Conservation (phyloP, 2,888 invertebrate species). For the Sipha maydis region DNA sequence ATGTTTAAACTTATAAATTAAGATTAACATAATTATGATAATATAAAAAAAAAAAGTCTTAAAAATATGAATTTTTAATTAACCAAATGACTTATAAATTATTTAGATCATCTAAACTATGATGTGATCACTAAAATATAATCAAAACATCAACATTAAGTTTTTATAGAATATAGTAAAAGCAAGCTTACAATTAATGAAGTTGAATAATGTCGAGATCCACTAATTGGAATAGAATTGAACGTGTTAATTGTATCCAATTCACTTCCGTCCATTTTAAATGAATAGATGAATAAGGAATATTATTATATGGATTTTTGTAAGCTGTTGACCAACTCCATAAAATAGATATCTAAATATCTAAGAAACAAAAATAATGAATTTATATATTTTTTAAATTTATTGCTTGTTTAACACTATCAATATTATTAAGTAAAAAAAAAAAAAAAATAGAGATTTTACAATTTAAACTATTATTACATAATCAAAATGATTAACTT, state of each 20-base stretch:
- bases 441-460: not conserved
- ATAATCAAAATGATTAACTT: not conserved
- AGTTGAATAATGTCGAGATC: slow-evolving; percentile 46
- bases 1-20: no score
- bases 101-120: not conserved
- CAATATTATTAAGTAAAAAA: not conserved
- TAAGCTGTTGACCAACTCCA: not conserved
- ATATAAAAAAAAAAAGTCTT: no score
- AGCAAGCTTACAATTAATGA: slow-evolving; percentile 52
- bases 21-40: no score
- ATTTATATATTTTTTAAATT: not conserved
- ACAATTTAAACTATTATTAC: not conserved
- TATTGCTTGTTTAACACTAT: not conserved
- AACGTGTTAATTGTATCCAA: slow-evolving; percentile 1
- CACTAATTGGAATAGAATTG: slow-evolving; percentile 20
- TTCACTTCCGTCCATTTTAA: slow-evolving; percentile 22
- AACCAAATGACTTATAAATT: no score
- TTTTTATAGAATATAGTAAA: not conserved
- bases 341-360: not conserved
- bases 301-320: not conserved
- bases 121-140: not conserved
- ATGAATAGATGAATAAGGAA: not conserved
- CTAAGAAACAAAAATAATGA: not conserved
- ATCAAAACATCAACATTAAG: not conserved
- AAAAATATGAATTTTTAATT: no score